Evolutionary conservation across 2,113 vertebrate genomes (phyloP).

Genomic region (Chamaetylas fuelleborni): DNA sequence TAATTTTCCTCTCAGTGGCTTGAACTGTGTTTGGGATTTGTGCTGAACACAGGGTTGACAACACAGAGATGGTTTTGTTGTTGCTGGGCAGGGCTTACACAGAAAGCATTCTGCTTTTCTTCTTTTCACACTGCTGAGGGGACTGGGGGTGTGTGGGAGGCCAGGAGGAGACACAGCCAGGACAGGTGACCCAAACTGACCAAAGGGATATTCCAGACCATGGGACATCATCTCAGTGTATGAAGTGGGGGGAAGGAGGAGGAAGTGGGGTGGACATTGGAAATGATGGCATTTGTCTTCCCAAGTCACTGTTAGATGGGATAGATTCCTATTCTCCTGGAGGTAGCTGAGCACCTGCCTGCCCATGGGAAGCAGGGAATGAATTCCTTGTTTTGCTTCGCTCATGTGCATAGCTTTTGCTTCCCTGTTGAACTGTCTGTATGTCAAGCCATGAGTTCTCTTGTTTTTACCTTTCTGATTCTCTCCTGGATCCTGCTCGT

Average conservation of each 20-base stretch:
- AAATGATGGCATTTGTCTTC: accelerated
- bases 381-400: not conserved
- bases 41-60: not conserved
- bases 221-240: not conserved
- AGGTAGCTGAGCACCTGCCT: not conserved
- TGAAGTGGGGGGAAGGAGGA: not conserved
- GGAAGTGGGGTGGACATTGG: accelerated
- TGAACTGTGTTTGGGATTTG: not conserved
- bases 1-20: not conserved
- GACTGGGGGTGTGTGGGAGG: not conserved
- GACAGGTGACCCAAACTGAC: not conserved
- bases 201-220: not conserved
- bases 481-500: accelerated
- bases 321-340: not conserved
- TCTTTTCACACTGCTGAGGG: not conserved
- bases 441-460: not conserved
- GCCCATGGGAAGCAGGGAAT: not conserved
- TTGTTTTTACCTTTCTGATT: not conserved
- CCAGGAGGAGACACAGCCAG: not conserved
- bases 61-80: not conserved
- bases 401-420: not conserved
- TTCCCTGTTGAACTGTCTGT: not conserved
- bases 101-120: not conserved
- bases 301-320: accelerated
- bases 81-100: not conserved